Evolutionary conservation across 2,888 invertebrate genomes (phyloP).

Genomic region (Caradrina clavipalpis): DNA sequence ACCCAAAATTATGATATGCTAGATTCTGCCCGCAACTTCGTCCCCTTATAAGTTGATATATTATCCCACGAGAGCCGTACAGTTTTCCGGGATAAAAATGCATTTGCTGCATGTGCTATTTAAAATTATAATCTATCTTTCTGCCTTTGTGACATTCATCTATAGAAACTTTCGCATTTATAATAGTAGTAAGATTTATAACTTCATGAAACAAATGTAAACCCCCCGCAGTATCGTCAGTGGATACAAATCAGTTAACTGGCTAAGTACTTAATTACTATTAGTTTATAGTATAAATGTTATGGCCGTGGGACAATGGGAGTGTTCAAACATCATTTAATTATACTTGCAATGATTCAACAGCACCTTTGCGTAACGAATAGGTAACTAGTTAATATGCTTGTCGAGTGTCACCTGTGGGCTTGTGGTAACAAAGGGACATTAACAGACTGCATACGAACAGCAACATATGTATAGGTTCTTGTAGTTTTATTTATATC

Average conservation of each 20-base stretch:
- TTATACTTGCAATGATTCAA: slow-evolving; percentile 69
- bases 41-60: no score
- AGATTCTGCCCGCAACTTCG: no score
- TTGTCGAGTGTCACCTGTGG: slow-evolving; percentile 69
- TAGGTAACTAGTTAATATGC: slow-evolving; percentile 73
- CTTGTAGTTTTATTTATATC: slow-evolving; percentile 24
- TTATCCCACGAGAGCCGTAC: no score
- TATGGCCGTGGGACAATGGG: slow-evolving; percentile 43
- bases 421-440: slow-evolving; percentile 71
- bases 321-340: slow-evolving; percentile 62
- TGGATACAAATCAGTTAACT: slow-evolving; percentile 10
- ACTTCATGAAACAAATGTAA: background rate
- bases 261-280: slow-evolving; percentile 21
- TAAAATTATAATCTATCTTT: no score
- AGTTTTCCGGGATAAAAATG: no score
- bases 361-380: slow-evolving; percentile 72
- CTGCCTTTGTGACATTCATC: no score
- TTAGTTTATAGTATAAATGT: slow-evolving; percentile 29
- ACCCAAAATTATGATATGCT: slow-evolving; percentile 6
- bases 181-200: slow-evolving; percentile 2
- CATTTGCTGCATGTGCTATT: no score
- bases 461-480: slow-evolving; percentile 8
- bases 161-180: no score
- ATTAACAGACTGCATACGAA: slow-evolving; percentile 54
- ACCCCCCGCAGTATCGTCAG: slow-evolving; percentile 2